Conservation (phyloP, 2,797 vertebrate genomes). For the Sparidentex hasta region DNA sequence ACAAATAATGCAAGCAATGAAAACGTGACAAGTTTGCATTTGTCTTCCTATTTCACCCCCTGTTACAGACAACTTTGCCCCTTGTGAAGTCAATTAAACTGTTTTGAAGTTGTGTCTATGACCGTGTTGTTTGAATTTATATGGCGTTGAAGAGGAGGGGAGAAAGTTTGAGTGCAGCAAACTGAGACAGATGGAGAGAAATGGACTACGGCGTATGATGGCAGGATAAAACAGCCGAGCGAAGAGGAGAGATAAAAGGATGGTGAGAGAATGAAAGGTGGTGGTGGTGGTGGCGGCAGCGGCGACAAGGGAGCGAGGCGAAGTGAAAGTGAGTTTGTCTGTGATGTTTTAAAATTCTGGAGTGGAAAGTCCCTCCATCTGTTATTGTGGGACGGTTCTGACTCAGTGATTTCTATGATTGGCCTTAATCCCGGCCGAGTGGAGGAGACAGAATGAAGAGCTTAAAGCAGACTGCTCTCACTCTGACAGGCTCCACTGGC, state of each 20-base stretch:
- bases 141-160: conserved; percentile 45
- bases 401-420: conserved; percentile 83
- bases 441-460: conserved; percentile 83
- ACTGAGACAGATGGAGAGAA: conserved; percentile 82
- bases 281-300: conserved; percentile 8
- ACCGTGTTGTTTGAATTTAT: conserved; percentile 68
- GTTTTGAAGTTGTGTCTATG: conserved; percentile 64
- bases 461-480: conserved; percentile 84
- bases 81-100: conserved; percentile 70
- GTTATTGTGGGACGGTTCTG: conserved; percentile 82
- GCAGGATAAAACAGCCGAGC: conserved; percentile 72
- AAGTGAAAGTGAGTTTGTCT: conserved; percentile 75
- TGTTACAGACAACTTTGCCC: conserved; percentile 24
- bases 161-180: conserved; percentile 75
- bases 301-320: conserved; percentile 34
- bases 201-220: conserved; percentile 74
- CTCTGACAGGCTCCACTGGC: conserved; percentile 81
- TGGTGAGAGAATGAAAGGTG: conserved; percentile 54
- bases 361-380: conserved; percentile 79
- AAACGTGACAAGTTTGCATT: conserved; percentile 47
- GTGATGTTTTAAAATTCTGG: conserved; percentile 84
- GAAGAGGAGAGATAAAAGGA: conserved; percentile 69
- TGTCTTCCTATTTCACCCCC: conserved; percentile 33
- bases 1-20: conserved; percentile 38
- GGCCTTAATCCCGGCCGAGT: conserved; percentile 84